Percentiles rank a stretch among this genome's conserved stretches.
Conservation (phyloP, 2,113 vertebrate species). For the Caretta caretta region DNA sequence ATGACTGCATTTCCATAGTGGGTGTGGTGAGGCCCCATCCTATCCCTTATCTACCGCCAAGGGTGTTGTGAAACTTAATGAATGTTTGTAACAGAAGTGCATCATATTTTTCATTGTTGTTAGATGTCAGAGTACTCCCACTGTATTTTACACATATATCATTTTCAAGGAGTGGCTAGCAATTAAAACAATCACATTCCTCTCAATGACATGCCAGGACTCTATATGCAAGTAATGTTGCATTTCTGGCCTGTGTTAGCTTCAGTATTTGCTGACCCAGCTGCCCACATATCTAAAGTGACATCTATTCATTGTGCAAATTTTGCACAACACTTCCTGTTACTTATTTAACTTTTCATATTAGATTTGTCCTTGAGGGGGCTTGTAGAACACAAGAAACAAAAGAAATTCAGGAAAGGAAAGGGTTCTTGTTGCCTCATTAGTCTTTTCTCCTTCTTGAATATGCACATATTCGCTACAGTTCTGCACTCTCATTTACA, state of each 20-base stretch:
- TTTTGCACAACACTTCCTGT: background rate
- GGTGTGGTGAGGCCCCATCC: background rate
- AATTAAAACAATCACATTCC: slow-evolving; percentile 2
- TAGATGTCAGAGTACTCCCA: background rate
- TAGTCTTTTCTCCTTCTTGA: background rate
- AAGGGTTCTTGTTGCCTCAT: background rate
- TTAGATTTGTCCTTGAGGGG: slow-evolving; percentile 52
- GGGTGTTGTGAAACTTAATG: background rate
- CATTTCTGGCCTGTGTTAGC: background rate
- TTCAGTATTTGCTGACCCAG: slow-evolving; percentile 19
- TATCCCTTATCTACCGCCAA: fast-evolving
- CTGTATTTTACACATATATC: background rate
- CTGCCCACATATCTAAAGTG: background rate
- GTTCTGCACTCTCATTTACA: background rate
- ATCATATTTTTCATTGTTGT: background rate
- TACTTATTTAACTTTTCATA: background rate
- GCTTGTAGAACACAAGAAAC: background rate
- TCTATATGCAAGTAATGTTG: slow-evolving; percentile 13
- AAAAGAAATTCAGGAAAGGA: background rate
- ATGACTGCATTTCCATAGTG: background rate
- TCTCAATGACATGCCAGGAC: slow-evolving; percentile 4
- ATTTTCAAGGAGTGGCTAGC: background rate
- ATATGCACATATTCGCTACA: background rate
- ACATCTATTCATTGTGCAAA: background rate
- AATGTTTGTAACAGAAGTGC: background rate